Evolutionary conservation across 2,113 vertebrate genomes (phyloP).

Genomic region (Barbus barbus): DNA sequence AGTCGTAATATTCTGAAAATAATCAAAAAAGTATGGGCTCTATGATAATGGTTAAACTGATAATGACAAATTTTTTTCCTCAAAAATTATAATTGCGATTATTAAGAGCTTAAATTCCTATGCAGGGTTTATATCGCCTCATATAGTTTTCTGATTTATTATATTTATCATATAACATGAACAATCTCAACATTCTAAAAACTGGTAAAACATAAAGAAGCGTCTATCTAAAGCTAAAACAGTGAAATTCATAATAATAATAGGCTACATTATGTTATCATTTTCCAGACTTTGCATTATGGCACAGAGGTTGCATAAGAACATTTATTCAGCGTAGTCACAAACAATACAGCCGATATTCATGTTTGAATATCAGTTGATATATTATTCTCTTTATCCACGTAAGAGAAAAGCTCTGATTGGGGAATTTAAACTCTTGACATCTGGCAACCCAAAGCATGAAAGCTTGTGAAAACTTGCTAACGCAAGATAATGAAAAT

Average conservation of each 20-base stretch:
- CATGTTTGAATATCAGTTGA: no score
- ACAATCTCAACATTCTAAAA: neutral
- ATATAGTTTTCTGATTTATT: neutral
- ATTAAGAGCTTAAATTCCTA: neutral
- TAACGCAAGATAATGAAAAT: no score
- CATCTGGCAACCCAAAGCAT: neutral
- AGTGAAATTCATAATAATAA: no score
- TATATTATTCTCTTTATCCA: neutral
- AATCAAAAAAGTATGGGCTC: no score
- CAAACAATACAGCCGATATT: no score
- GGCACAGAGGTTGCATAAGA: neutral
- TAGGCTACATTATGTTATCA: no score
- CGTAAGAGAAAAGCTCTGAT: neutral
- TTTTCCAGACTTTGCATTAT: neutral
- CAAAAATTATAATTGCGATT: neutral
- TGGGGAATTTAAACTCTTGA: neutral
- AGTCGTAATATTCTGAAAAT: no score
- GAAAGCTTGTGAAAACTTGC: neutral
- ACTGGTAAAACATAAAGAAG: neutral
- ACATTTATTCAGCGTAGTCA: no score
- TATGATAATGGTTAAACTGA: no score
- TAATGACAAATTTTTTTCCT: no score
- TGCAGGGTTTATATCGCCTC: neutral
- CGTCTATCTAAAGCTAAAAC: neutral
- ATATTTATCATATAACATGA: neutral